Conservation (phyloP, 2,888 invertebrate genomes). For the Sphaerophoria taeniata region DNA sequence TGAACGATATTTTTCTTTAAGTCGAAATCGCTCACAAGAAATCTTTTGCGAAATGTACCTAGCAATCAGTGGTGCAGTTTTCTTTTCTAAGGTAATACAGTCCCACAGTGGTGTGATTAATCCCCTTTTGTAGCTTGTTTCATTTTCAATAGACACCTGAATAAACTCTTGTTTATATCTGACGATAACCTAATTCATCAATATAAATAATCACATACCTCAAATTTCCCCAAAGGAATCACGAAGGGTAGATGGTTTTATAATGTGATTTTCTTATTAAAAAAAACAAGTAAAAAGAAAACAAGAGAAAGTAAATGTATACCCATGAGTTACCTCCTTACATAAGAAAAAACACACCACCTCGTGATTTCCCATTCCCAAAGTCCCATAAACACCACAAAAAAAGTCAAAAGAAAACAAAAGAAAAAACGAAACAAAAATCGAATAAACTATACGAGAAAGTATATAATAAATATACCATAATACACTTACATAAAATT, state of each 20-base stretch:
- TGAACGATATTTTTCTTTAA: too few species aligned
- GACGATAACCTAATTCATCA: slow-evolving; percentile 32
- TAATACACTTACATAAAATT: slow-evolving; percentile 29
- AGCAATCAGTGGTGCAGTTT: too few species aligned
- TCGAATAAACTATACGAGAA: neutral
- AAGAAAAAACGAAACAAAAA: too few species aligned
- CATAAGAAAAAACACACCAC: slow-evolving; percentile 40
- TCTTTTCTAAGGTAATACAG: too few species aligned
- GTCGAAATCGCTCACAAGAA: too few species aligned
- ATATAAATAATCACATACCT: slow-evolving; percentile 26
- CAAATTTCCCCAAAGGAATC: neutral
- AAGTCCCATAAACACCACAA: too few species aligned
- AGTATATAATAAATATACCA: neutral
- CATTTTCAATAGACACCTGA: neutral
- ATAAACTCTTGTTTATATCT: neutral
- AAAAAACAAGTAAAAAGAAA: neutral
- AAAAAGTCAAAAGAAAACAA: too few species aligned
- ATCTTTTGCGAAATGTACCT: too few species aligned
- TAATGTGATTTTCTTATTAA: neutral
- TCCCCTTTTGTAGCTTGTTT: neutral
- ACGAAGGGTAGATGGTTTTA: neutral
- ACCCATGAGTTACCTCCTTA: slow-evolving; percentile 54
- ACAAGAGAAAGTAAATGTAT: slow-evolving; percentile 1
- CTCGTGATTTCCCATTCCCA: neutral
- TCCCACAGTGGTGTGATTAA: neutral